Percentiles rank a stretch among this genome's conserved stretches.
Conservation (phyloP, 2,113 vertebrate species). For the Dendropsophus ebraccatus region DNA sequence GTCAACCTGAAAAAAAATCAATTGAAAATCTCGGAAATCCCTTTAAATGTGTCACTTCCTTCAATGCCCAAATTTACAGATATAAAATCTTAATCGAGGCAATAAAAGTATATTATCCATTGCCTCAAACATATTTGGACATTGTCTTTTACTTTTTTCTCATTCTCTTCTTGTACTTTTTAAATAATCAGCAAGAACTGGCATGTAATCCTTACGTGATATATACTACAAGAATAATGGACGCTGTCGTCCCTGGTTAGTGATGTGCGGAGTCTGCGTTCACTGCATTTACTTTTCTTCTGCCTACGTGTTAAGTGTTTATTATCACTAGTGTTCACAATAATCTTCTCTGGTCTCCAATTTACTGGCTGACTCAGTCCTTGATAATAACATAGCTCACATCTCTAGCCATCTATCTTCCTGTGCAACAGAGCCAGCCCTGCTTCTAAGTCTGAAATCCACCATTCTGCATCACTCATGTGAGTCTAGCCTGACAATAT, state of each 20-base stretch:
- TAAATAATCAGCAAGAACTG: neutral
- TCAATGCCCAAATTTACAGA: neutral
- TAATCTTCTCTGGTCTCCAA: constrained; percentile 34
- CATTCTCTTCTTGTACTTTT: neutral
- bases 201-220: neutral
- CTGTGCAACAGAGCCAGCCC: neutral
- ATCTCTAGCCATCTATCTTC: constrained; percentile 31
- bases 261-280: neutral
- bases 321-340: constrained; percentile 42
- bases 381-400: constrained; percentile 37
- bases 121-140: neutral
- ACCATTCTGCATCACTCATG: neutral
- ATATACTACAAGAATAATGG: neutral
- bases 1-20: too few species aligned
- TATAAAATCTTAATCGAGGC: neutral
- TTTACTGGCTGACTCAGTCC: constrained; percentile 19
- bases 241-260: neutral
- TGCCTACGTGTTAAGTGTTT: constrained; percentile 22
- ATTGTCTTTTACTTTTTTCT: neutral
- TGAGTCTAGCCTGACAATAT: neutral
- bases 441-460: neutral
- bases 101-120: neutral
- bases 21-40: too few species aligned
- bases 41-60: too few species aligned
- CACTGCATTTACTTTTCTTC: neutral